Conservation (phyloP, 2,113 vertebrate species). For the Charadrius vociferus region DNA sequence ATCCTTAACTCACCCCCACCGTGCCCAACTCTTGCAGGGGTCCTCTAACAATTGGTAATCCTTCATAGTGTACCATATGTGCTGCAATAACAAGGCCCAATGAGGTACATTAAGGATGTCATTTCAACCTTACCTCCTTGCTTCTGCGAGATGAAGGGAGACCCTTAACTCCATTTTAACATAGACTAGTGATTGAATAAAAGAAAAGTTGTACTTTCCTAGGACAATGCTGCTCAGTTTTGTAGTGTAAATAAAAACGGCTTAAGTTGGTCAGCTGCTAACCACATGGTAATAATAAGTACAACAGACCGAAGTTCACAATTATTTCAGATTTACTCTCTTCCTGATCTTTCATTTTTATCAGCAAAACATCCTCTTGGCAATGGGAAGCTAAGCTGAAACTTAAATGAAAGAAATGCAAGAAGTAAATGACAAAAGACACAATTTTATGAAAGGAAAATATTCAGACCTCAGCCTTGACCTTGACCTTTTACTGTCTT, state of each 20-base stretch:
- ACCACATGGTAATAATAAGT: conserved; percentile 91
- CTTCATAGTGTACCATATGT: conserved; percentile 63
- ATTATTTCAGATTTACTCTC: conserved; percentile 89
- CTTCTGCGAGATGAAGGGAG: conserved; percentile 41
- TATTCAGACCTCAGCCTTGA: conserved; percentile 76
- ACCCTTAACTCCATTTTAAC: conserved; percentile 64
- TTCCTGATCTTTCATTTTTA: conserved; percentile 86
- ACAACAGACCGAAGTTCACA: conserved; percentile 84
- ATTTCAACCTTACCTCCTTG: conserved; percentile 56
- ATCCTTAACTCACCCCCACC: conserved; percentile 67
- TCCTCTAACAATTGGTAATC: conserved; percentile 69
- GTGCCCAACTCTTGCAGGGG: conserved; percentile 55
- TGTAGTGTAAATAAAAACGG: conserved; percentile 80
- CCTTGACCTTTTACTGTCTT: conserved; percentile 83
- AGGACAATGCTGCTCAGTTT: conserved; percentile 82
- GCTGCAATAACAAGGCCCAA: conserved; percentile 60
- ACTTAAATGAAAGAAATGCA: conserved; percentile 68
- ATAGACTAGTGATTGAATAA: conserved; percentile 30
- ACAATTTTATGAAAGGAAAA: conserved; percentile 71
- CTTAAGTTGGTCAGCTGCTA: conserved; percentile 95
- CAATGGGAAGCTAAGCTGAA: conserved; percentile 61
- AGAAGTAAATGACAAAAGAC: conserved; percentile 59
- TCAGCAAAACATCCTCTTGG: conserved; percentile 82
- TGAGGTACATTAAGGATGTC: conserved; percentile 57
- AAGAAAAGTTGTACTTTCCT: conserved; percentile 57